Conservation (phyloP, 2,797 vertebrate species). For the Adelosebastes latens region DNA sequence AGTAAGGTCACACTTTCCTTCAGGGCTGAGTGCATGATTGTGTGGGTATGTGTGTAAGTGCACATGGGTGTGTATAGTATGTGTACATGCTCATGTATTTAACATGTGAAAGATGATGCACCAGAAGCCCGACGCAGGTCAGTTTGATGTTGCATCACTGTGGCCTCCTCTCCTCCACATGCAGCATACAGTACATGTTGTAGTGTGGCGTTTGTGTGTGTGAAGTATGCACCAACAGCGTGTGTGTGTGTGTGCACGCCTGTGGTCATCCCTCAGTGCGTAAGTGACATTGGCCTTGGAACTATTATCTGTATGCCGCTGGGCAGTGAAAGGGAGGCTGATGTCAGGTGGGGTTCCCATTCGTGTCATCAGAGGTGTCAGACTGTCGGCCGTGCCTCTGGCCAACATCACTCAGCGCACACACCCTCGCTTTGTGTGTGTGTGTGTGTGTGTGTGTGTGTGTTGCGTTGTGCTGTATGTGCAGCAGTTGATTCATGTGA, state of each 20-base stretch:
- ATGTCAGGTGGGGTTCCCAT: slow-evolving; percentile 72
- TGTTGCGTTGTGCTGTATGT: slow-evolving; percentile 13
- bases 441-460: background rate
- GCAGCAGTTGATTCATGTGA: slow-evolving; percentile 51
- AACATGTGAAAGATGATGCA: slow-evolving; percentile 9
- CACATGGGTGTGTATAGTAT: background rate
- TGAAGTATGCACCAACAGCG: background rate
- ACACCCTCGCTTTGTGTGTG: background rate
- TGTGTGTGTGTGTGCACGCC: background rate
- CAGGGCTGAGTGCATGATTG: background rate
- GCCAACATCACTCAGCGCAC: slow-evolving; percentile 54
- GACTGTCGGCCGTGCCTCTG: slow-evolving; percentile 59
- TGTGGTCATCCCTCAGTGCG: slow-evolving; percentile 54
- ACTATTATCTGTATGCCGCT: slow-evolving; percentile 47
- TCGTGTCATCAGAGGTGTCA: slow-evolving; percentile 71
- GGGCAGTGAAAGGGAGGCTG: slow-evolving; percentile 55
- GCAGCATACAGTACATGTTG: background rate
- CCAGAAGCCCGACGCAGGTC: slow-evolving; percentile 17
- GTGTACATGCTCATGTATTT: background rate
- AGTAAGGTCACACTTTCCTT: slow-evolving; percentile 38
- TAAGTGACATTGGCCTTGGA: slow-evolving; percentile 61
- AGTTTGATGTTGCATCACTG: background rate
- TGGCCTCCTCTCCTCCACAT: background rate
- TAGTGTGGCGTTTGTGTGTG: background rate
- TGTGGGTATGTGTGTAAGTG: slow-evolving; percentile 3